Evolutionary conservation across 2,797 vertebrate genomes (phyloP).

Genomic region (Synanceia verrucosa): DNA sequence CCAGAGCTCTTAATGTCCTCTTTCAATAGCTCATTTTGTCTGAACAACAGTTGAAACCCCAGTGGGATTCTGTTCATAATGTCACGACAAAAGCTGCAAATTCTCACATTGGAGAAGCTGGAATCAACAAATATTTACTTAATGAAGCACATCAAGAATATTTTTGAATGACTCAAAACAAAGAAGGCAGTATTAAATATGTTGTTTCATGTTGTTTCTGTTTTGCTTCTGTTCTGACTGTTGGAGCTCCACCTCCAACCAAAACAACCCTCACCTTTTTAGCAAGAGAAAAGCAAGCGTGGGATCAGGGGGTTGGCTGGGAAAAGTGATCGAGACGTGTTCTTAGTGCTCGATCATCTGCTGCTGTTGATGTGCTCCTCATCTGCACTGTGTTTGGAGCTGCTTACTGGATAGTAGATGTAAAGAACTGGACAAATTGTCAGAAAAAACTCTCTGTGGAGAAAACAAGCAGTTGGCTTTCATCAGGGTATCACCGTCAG

Average conservation of each 20-base stretch:
- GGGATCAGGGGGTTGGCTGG: constrained; percentile 37
- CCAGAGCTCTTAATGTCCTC: neutral
- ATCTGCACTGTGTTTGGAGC: neutral
- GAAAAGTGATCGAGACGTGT: constrained; percentile 1
- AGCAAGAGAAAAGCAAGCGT: neutral
- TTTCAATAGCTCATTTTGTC: neutral
- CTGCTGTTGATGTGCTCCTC: constrained; percentile 24
- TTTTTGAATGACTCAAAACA: neutral
- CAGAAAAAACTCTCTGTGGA: neutral
- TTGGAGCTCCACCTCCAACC: neutral
- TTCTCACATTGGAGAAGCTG: neutral
- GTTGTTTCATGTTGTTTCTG: neutral
- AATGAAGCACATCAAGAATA: neutral
- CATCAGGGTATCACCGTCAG: neutral
- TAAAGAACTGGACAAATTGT: neutral
- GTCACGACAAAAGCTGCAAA: neutral
- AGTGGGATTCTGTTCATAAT: too few species aligned
- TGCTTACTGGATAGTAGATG: neutral
- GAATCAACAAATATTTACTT: neutral
- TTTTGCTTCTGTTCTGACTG: neutral
- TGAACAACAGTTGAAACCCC: too few species aligned
- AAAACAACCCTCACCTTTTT: neutral
- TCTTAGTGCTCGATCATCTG: constrained; percentile 52
- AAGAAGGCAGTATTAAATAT: neutral
- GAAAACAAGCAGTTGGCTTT: constrained; percentile 22